A percentile compares a stretch with the other conserved stretches of the same genome.
Evolutionary conservation across 1,140 invertebrate species (phyloP).

Genomic region (Trachelipus rathkii): DNA sequence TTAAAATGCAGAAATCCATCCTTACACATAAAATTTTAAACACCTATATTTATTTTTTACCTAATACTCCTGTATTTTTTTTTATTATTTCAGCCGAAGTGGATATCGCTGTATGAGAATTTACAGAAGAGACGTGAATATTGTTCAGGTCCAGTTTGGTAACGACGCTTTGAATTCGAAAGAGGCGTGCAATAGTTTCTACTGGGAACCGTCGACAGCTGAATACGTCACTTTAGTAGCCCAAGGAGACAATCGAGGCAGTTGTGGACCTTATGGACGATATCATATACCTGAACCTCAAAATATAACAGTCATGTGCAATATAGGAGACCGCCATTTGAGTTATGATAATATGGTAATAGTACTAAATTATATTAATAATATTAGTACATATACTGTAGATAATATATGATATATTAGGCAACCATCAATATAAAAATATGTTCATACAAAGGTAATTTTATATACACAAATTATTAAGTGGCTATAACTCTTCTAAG

Average conservation of each 20-base stretch:
- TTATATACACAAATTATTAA: no score
- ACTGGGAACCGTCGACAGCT: conserved; percentile 43
- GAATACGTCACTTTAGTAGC: conserved; percentile 46
- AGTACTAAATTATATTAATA: no score
- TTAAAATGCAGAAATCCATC: no score
- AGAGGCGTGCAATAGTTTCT: conserved; percentile 46
- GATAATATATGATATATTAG: no score
- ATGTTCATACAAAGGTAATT: no score
- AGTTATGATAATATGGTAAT: no score
- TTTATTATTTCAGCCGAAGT: conserved; percentile 63
- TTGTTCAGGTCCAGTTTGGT: conserved; percentile 67
- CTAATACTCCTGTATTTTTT: neutral
- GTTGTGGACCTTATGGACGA: conserved; percentile 37
- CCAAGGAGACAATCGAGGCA: conserved; percentile 30
- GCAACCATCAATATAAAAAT: no score
- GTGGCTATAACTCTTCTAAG: no score
- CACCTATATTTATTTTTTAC: conserved; percentile 25
- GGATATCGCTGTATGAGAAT: conserved; percentile 81
- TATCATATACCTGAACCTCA: conserved; percentile 32
- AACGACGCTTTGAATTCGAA: conserved; percentile 42
- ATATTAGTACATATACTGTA: no score
- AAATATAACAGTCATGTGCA: neutral
- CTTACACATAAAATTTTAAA: no score
- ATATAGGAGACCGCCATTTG: conserved; percentile 7
- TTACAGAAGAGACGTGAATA: conserved; percentile 69